Conservation (phyloP, 1,140 invertebrate genomes). For the Ips typographus region DNA sequence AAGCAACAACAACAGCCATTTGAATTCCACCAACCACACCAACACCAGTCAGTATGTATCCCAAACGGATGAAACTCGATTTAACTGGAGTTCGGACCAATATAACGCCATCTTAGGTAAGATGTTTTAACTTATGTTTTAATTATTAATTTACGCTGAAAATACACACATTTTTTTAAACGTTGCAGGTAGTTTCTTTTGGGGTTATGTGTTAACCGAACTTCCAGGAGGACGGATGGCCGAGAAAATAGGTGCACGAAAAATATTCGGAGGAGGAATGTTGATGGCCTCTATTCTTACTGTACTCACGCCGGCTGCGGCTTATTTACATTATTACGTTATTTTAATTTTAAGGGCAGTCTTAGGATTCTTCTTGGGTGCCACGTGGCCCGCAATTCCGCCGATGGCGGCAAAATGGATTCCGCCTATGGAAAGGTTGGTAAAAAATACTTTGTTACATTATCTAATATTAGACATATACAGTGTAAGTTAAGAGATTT, state of each 20-base stretch:
- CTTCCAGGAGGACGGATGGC: conserved; percentile 83
- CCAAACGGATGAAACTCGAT: conserved; percentile 31
- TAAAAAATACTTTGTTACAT: not conserved
- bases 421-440: conserved; percentile 75
- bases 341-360: conserved; percentile 65
- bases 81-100: conserved; percentile 50
- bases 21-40: conserved; percentile 18
- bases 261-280: conserved; percentile 84
- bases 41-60: conserved; percentile 22
- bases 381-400: conserved; percentile 88
- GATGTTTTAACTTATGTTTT: conserved; percentile 1
- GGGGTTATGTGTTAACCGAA: conserved; percentile 87
- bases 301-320: conserved; percentile 75
- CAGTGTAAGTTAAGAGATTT: no score
- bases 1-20: conserved; percentile 47
- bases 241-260: conserved; percentile 78
- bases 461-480: not conserved
- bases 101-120: conserved; percentile 75
- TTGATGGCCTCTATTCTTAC: conserved; percentile 79
- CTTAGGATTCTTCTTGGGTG: conserved; percentile 76
- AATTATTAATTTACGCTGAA: not conserved
- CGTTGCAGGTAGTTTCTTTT: conserved; percentile 70
- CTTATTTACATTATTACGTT: conserved; percentile 62
- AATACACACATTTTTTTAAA: no score
- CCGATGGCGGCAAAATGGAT: conserved; percentile 90